Evolutionary conservation across 2,888 invertebrate genomes (phyloP).

Genomic region (Junonia oenone): DNA sequence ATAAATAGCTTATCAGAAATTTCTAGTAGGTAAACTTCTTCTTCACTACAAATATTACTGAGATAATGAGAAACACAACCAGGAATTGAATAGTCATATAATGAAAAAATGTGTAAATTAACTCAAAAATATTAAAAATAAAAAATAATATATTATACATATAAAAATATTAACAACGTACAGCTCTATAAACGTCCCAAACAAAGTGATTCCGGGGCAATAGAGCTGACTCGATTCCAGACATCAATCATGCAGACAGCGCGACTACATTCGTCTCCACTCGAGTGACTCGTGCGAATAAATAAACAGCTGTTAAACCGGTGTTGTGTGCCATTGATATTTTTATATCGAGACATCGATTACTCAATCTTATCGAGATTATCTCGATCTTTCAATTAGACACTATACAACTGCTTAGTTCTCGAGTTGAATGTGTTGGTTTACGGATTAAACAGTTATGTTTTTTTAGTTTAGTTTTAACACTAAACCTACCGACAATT

Average conservation of each 20-base stretch:
- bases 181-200: neutral
- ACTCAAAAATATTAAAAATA: neutral
- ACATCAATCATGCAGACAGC: conserved; percentile 18
- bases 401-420: no score
- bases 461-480: no score
- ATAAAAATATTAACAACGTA: neutral
- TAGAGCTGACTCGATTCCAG: neutral
- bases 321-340: neutral
- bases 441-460: no score
- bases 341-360: neutral
- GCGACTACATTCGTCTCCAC: conserved; percentile 13
- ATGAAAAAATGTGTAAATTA: neutral
- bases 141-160: neutral
- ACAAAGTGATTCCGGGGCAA: neutral
- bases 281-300: conserved; percentile 10
- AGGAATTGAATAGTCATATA: neutral
- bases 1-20: no score
- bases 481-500: no score
- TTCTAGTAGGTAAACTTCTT: no score
- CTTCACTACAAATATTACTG: no score
- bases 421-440: no score
- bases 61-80: no score
- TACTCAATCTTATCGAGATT: no score
- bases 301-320: conserved; percentile 16
- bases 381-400: no score